These are phyloP conservation scores for Emmelina monodactyla DNA, from an alignment of 2,888 invertebrate species.

Conservation along the genomic window DNA sequence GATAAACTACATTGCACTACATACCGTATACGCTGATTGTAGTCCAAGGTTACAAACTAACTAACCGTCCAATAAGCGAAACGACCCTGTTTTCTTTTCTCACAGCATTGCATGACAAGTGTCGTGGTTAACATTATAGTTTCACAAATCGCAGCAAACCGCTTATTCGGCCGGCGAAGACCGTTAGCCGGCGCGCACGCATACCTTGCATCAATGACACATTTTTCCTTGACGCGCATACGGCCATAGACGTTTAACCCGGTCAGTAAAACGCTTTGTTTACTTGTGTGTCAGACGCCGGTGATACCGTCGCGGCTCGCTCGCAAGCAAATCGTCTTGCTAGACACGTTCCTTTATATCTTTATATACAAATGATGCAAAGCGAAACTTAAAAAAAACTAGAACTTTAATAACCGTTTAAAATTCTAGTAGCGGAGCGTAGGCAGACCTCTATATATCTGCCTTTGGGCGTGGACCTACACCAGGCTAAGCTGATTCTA, in stretches of 20 bases:
- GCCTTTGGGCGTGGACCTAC: slow-evolving; percentile 29
- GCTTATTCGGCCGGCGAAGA: slow-evolving; percentile 58
- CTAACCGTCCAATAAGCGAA: no score
- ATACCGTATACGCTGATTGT: no score
- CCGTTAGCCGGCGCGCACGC: slow-evolving; percentile 60
- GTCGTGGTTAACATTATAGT: slow-evolving; percentile 52
- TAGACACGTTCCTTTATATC: no score
- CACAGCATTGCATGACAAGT: slow-evolving; percentile 46
- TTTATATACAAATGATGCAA: no score
- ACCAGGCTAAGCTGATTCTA: slow-evolving; percentile 21
- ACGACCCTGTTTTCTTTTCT: slow-evolving; percentile 8
- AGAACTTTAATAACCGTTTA: neutral
- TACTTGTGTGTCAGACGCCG: slow-evolving; percentile 32
- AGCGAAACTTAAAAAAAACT: neutral
- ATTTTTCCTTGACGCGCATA: slow-evolving; percentile 56
- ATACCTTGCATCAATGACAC: slow-evolving; percentile 56
- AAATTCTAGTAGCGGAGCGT: no score
- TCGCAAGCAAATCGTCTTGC: no score
- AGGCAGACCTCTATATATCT: no score
- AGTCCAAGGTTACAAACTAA: no score
- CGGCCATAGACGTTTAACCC: slow-evolving; percentile 63
- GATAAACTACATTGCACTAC: no score
- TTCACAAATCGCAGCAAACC: slow-evolving; percentile 58
- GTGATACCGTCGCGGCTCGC: neutral
- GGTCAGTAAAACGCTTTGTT: slow-evolving; percentile 59